Conservation (phyloP, 2,888 invertebrate genomes). For the Eupithecia inturbata region DNA sequence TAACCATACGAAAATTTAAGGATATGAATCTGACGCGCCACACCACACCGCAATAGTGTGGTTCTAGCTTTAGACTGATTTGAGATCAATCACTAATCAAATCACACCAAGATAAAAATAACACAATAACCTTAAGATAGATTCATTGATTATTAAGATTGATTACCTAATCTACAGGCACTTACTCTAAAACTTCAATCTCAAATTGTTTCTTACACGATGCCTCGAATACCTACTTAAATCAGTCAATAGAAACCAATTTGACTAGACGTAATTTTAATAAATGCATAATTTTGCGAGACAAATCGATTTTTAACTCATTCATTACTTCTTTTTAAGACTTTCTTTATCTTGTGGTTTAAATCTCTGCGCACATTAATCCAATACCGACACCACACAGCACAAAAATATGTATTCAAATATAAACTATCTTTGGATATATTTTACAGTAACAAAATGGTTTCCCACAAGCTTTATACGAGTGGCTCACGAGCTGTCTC, state of each 20-base stretch:
- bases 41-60: neutral
- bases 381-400: no score
- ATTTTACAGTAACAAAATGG: no score
- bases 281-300: conserved; percentile 32
- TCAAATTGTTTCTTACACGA: neutral
- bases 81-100: neutral
- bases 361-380: no score
- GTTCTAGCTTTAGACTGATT: neutral
- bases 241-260: conserved; percentile 23
- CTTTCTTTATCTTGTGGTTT: no score
- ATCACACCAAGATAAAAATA: neutral
- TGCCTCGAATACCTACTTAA: neutral
- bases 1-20: neutral
- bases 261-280: conserved; percentile 32
- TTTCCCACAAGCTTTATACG: no score
- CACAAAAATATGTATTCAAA: no score
- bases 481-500: no score
- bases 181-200: neutral
- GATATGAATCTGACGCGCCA: neutral
- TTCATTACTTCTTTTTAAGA: neutral
- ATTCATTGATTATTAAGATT: neutral
- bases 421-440: no score
- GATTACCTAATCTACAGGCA: neutral
- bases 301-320: neutral
- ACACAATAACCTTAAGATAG: neutral